These are phyloP conservation scores for Melieria crassipennis DNA, from an alignment of 2,888 invertebrate species.

Conservation along the genomic window DNA sequence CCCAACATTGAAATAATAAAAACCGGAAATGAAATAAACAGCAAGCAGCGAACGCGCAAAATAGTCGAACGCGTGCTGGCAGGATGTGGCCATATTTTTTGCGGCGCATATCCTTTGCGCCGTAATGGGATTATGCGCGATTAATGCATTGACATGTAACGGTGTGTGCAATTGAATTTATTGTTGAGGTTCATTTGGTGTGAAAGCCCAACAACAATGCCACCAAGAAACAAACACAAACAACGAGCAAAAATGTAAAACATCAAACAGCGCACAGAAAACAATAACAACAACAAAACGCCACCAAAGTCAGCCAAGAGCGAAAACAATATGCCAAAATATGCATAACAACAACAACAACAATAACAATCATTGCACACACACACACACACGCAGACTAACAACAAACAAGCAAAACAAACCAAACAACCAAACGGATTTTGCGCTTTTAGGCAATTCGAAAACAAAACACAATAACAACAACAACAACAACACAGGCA, in stretches of 20 bases:
- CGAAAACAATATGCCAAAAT: constrained; percentile 16
- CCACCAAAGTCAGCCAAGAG: constrained; percentile 8
- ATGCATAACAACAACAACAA: constrained; percentile 26
- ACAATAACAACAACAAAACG: constrained; percentile 10
- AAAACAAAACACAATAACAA: no score
- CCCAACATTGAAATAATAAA: constrained; percentile 17
- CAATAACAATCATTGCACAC: constrained; percentile 23
- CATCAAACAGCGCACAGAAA: constrained; percentile 6
- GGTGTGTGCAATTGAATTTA: constrained; percentile 67
- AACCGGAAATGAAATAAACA: constrained; percentile 42
- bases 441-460: neutral
- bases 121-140: constrained; percentile 67
- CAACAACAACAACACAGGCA: no score
- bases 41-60: constrained; percentile 34
- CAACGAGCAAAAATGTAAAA: constrained; percentile 10
- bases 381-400: constrained; percentile 6
- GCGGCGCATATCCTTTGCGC: constrained; percentile 55
- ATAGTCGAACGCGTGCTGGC: constrained; percentile 14
- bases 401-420: constrained; percentile 19
- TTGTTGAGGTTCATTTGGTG: constrained; percentile 60
- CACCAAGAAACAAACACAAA: constrained; percentile 20
- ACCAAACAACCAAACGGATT: neutral
- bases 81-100: neutral
- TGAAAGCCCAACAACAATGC: constrained; percentile 32
- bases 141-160: constrained; percentile 67